phyloP scores from a whole-genome alignment of 2,888 invertebrate species.

The Heteromyza rotundicornis region DNA sequence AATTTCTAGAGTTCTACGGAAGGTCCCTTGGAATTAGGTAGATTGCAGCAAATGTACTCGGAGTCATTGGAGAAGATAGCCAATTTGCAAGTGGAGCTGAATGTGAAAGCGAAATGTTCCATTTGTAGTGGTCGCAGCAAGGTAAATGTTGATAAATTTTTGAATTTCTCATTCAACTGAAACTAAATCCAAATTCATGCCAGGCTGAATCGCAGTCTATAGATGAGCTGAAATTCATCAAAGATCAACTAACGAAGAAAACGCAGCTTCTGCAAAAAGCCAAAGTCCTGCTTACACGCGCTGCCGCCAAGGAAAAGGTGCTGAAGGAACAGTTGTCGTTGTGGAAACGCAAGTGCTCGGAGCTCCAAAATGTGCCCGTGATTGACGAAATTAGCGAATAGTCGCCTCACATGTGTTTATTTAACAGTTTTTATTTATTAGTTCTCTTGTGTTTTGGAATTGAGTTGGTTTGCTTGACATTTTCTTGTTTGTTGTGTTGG shows the following conservation, averaged over 20 bases:
- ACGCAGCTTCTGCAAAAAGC: constrained; percentile 69
- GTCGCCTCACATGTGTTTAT: not conserved
- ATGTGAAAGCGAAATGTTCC: constrained; percentile 43
- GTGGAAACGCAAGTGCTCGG: constrained; percentile 62
- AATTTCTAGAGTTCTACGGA: constrained; percentile 39
- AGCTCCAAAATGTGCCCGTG: constrained; percentile 62
- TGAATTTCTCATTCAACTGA: not conserved
- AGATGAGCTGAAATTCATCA: constrained; percentile 65
- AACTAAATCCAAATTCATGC: not conserved
- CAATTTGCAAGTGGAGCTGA: constrained; percentile 53
- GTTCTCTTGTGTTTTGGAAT: not conserved
- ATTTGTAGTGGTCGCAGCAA: constrained; percentile 40
- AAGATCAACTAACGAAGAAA: constrained; percentile 68
- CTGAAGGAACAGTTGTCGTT: constrained; percentile 65
- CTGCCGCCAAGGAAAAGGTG: constrained; percentile 70
- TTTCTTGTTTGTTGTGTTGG: no score
- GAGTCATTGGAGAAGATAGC: constrained; percentile 54
- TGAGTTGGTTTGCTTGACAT: not conserved
- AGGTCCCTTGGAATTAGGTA: constrained; percentile 37
- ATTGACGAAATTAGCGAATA: constrained; percentile 63
- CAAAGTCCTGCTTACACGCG: constrained; percentile 69
- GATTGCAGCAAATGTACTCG: constrained; percentile 52
- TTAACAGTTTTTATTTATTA: not conserved
- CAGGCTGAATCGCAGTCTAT: constrained; percentile 30
- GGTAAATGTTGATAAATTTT: constrained; percentile 28